Evolutionary conservation across 2,888 invertebrate species (phyloP), one percentile per base, ranked within the genome.

Genomic region (Cremastinae sp.): DNA sequence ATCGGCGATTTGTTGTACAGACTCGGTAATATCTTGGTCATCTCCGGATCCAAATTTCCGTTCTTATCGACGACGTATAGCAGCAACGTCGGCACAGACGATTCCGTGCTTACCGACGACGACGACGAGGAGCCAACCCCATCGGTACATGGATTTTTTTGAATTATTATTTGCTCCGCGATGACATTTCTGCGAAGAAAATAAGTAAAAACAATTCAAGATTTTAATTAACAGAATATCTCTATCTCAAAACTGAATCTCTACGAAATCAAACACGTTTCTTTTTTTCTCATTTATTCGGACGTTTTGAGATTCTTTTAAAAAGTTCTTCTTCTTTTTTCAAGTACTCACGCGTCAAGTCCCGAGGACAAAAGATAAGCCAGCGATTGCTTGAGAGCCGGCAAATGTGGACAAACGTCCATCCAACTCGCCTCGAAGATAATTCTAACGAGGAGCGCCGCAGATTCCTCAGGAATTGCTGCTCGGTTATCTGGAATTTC

Each of bases 1-100:
- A 84, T 79, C 2, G 81, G 79, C 12, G 81, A 78, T 41, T 79
- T 81, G 76, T 85, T 77, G 75, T 84, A 86, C 49, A 88, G 78
- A 58, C 72, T 81, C n/a, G 87, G 88, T 51, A 89, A 69, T 22
- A 81, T 80, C 72, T 86, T 87, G 8, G 89, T 89, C 82, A 86
- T 83, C 3, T 79, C 45, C 9, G 56, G 78, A 70, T 89, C 86
- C 62, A 88, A 87, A 43, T 80, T 84, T 22, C 87, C 85, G 12
- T 84, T 79, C 55, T 84, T 82, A 76, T 89, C 85, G 28, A 87
- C 83, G 2, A 88, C 83, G 78, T 89, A 89, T 65, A 88, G 79
- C 28, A 85, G 55, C 12, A 89, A 79, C 1, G 86, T 75, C 28
- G 85, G 83, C 16, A 84, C 45, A 2, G 83, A 69, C 20, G 64